phyloP scores from a whole-genome alignment of 2,888 invertebrate species.

The Chrysolina oricalcia region DNA sequence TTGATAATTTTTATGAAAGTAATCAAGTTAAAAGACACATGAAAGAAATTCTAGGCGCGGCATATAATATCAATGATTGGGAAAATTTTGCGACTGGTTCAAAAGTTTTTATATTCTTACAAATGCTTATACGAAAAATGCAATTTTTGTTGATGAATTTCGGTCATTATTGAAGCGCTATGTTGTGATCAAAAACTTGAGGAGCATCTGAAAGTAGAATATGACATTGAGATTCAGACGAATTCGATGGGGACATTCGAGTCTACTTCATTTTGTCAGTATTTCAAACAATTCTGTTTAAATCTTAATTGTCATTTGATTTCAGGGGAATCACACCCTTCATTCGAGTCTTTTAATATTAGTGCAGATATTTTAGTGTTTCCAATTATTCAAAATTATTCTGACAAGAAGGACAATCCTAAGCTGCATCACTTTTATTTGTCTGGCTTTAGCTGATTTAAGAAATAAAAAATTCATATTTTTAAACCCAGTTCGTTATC shows the following conservation, averaged over 20 bases:
- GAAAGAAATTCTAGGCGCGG: constrained; percentile 28
- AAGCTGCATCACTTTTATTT: too few species aligned
- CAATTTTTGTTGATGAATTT: constrained; percentile 1
- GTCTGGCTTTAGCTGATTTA: too few species aligned
- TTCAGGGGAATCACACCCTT: too few species aligned
- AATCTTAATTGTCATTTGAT: background rate
- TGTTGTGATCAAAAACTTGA: background rate
- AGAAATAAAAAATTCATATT: too few species aligned
- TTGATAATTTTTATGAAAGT: constrained; percentile 30
- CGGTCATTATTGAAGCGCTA: constrained; percentile 29
- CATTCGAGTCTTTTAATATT: too few species aligned
- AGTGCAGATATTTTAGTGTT: too few species aligned
- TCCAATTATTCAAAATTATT: too few species aligned
- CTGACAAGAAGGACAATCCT: too few species aligned
- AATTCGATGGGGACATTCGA: too few species aligned
- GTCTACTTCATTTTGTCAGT: background rate
- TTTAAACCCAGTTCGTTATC: too few species aligned
- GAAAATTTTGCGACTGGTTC: constrained; percentile 20
- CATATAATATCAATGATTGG: constrained; percentile 31
- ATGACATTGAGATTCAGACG: too few species aligned
- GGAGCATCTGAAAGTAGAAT: too few species aligned
- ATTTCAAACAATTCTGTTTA: constrained; percentile 2
- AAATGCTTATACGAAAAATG: constrained; percentile 9
- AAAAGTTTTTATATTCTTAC: constrained; percentile 24
- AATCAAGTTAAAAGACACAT: constrained; percentile 21